These are phyloP conservation scores for Brienomyrus longianalis DNA, from an alignment of 2,113 vertebrate genomes.

Conservation along the genomic window DNA sequence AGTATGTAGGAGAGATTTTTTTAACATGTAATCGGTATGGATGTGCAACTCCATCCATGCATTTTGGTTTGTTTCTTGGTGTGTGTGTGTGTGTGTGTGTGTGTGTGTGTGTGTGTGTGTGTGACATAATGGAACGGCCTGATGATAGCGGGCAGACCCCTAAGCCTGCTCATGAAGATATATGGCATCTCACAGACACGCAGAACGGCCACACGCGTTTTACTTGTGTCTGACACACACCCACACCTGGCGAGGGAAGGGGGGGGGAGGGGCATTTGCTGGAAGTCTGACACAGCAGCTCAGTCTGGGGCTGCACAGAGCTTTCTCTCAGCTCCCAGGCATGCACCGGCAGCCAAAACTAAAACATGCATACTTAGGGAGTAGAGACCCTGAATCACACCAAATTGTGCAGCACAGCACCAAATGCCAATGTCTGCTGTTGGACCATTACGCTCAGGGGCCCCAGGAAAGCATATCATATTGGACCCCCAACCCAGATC, in stretches of 20 bases:
- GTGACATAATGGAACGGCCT: not conserved
- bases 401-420: not conserved
- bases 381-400: not conserved
- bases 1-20: not conserved
- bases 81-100: no score
- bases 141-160: not conserved
- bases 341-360: not conserved
- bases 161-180: not conserved
- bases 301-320: not conserved
- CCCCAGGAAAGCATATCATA: not conserved
- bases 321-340: not conserved
- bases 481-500: not conserved
- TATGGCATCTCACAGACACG: not conserved
- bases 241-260: not conserved
- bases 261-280: not conserved
- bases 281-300: constrained; percentile 5
- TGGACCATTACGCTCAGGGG: not conserved
- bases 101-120: not conserved
- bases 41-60: not conserved
- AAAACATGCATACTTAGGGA: not conserved
- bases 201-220: not conserved
- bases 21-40: not conserved
- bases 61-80: not conserved
- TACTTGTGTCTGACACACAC: not conserved
- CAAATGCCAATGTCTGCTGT: not conserved